Conservation (phyloP, 2,888 invertebrate species). For the Chaitophorus viminalis region DNA sequence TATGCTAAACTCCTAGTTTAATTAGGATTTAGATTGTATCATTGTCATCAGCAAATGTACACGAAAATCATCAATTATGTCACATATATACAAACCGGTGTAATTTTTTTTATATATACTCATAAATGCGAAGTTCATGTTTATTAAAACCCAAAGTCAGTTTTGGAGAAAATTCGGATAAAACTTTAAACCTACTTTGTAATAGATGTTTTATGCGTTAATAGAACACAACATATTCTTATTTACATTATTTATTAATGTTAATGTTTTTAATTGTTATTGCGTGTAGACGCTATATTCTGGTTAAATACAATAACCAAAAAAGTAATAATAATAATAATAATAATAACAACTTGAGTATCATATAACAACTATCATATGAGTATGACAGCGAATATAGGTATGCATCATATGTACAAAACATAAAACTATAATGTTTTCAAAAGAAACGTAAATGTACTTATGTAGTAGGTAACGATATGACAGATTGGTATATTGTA, state of each 20-base stretch:
- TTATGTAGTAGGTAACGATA: too few species aligned
- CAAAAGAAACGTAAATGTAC: neutral
- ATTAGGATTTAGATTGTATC: too few species aligned
- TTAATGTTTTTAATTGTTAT: constrained; percentile 33
- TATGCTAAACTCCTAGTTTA: too few species aligned
- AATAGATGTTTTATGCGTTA: neutral
- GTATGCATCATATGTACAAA: neutral
- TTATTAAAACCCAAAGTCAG: constrained; percentile 6
- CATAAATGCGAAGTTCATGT: neutral
- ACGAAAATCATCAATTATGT: too few species aligned
- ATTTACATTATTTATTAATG: constrained; percentile 22
- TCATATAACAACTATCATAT: too few species aligned
- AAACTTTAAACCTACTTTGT: neutral
- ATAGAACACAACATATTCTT: neutral
- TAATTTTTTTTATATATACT: neutral
- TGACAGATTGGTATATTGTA: neutral
- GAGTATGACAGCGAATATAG: neutral
- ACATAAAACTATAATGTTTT: neutral
- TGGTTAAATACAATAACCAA: neutral
- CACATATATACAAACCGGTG: neutral
- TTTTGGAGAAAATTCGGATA: neutral
- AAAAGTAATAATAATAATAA: constrained; percentile 9
- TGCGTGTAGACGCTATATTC: neutral
- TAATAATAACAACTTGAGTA: constrained; percentile 37
- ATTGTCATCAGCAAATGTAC: too few species aligned